phyloP scores from a whole-genome alignment of 2,888 invertebrate species.

The Drosophila subsilvestris region DNA sequence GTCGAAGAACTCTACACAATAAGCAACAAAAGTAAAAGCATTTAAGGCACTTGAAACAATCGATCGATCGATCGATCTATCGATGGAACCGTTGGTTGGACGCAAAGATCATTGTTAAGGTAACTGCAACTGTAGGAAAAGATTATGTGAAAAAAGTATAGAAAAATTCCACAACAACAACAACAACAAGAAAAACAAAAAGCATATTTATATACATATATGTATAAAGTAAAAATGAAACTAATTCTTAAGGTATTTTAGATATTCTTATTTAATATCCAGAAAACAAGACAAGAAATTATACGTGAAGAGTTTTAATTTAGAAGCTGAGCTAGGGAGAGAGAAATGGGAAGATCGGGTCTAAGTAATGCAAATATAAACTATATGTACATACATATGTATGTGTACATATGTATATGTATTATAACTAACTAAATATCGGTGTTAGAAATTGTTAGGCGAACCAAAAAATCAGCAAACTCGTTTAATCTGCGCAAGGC shows the following conservation, averaged over 20 bases:
- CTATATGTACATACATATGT: slow-evolving; percentile 40
- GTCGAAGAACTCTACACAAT: slow-evolving; percentile 53
- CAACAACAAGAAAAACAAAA: slow-evolving; percentile 41
- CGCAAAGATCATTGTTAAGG: slow-evolving; percentile 53
- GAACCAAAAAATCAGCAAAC: slow-evolving; percentile 25
- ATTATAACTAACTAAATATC: slow-evolving; percentile 67
- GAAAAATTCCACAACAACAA: slow-evolving; percentile 42
- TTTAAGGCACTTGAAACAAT: slow-evolving; percentile 73
- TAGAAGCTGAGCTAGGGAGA: slow-evolving; percentile 43
- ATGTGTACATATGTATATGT: slow-evolving; percentile 42
- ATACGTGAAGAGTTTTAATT: slow-evolving; percentile 66
- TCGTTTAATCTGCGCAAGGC: slow-evolving; percentile 36
- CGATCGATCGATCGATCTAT: slow-evolving; percentile 35
- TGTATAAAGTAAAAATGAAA: slow-evolving; percentile 46
- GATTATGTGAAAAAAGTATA: slow-evolving; percentile 36
- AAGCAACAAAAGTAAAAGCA: slow-evolving; percentile 61
- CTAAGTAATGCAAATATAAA: slow-evolving; percentile 38
- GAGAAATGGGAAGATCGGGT: slow-evolving; percentile 28
- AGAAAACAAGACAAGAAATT: slow-evolving; percentile 65
- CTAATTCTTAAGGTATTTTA: slow-evolving; percentile 86
- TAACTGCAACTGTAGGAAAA: slow-evolving; percentile 53
- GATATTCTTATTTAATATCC: slow-evolving; percentile 89
- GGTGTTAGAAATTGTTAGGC: slow-evolving; percentile 70
- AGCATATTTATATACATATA: slow-evolving; percentile 55
- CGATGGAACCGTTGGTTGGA: slow-evolving; percentile 17